phyloP scores from a whole-genome alignment of 1,140 invertebrate species.

The Philopotamus ludificatus region DNA sequence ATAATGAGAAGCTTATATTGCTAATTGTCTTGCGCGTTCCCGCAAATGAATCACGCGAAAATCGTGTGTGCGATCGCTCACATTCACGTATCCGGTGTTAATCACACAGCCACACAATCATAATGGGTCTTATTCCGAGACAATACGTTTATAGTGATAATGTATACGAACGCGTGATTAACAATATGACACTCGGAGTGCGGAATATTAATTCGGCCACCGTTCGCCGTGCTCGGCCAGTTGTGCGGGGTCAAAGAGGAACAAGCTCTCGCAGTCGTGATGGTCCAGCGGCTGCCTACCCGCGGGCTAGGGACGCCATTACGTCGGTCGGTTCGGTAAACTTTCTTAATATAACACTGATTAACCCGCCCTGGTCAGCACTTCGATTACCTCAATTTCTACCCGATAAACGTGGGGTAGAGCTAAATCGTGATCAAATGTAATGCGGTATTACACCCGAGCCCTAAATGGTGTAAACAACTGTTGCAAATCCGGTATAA shows the following conservation, averaged over 20 bases:
- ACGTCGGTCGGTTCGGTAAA: not conserved
- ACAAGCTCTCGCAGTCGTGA: not conserved
- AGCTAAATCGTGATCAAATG: conserved; percentile 11
- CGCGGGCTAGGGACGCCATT: not conserved
- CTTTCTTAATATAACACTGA: conserved; percentile 9
- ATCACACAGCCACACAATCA: too few relatives aligned
- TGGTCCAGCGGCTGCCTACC: not conserved
- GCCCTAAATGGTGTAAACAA: conserved; percentile 24
- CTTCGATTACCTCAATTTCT: not conserved
- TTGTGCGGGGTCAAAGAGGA: not conserved
- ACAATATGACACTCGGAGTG: too few relatives aligned
- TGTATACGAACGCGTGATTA: too few relatives aligned
- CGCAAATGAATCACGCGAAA: too few relatives aligned
- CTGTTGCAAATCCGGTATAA: conserved; percentile 7
- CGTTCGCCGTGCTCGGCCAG: not conserved
- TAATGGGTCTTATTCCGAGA: too few relatives aligned
- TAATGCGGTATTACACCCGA: not conserved
- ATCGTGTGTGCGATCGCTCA: too few relatives aligned
- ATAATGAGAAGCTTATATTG: too few relatives aligned
- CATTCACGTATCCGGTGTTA: too few relatives aligned
- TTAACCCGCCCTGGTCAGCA: not conserved
- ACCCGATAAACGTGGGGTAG: not conserved
- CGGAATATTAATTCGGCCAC: too few relatives aligned
- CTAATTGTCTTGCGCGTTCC: too few relatives aligned
- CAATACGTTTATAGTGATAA: too few relatives aligned